Base-by-base conservation (phyloP, 2,113 vertebrate species). In the Muntiacus reevesi region DNA sequence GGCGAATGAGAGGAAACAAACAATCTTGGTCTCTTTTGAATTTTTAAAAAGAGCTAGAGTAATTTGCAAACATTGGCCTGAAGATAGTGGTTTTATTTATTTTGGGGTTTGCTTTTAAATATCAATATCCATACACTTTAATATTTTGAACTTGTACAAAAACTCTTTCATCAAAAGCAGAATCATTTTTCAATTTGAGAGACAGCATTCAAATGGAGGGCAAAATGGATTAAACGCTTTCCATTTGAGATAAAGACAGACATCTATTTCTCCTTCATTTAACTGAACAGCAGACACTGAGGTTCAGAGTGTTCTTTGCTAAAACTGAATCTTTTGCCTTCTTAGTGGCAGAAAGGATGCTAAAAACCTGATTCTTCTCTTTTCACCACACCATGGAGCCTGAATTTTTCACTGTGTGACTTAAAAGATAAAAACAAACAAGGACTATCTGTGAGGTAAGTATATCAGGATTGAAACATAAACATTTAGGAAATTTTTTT, bases 1-100 rank as follows among this genome's bases (percentile, higher is more conserved):
- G 92, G 74, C 83, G 95, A 96, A 62, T 59, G 94, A 97, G 78
- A 97, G 45, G 30, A 98, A 98, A 98, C 86, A 98, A 98, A 98
- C 83, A 96, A 84, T 96, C 23, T 71, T 79, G 40, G n/a, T 85
- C 43, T 94, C 85, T 50, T 98, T 87, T 87, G 60, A 97, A 87
- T 52, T 86, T 62, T 96, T 95, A 57, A 91, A 14, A 76, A 82
- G 57, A 67, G 19, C 62, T 87, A 81, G 94, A 15, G 87, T 91
- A 64, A 97, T 57, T 94, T 97, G 91, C 17, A 96, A 50, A 91
- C 21, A n/a, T 91, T 86, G 52, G 36, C 7, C 16, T 94, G 47
- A 98, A 97, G 47, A 52, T 23, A 57, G 64, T 27, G 1, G 16
- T 71, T 87, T 84, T 74, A 52, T 57, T 91, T 86, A 15, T 64